Conservation (phyloP, 2,113 vertebrate species). For the Lasiurus cinereus region DNA sequence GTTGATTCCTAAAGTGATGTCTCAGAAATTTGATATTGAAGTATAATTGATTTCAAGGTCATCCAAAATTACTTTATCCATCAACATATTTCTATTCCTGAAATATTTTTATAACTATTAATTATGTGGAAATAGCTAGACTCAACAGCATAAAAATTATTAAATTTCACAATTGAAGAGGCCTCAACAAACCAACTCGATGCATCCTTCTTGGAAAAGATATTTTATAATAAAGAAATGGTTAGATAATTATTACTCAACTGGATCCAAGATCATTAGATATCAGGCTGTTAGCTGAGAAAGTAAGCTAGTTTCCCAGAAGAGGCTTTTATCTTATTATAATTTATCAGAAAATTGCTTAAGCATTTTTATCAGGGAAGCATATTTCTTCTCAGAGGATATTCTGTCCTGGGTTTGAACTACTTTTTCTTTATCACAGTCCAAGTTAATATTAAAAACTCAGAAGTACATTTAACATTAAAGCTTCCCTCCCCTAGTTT, state of each 20-base stretch:
- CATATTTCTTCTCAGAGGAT: constrained; percentile 5
- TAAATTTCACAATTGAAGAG: not conserved
- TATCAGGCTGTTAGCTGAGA: not conserved
- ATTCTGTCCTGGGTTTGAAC: not conserved
- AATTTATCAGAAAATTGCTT: constrained; percentile 60
- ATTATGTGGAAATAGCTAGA: constrained; percentile 2
- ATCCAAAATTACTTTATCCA: constrained; percentile 31
- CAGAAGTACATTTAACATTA: not conserved
- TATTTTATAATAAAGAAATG: not conserved
- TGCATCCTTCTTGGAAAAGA: not conserved
- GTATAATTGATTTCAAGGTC: constrained; percentile 11
- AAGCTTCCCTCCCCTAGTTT: not conserved
- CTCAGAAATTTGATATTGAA: constrained; percentile 16
- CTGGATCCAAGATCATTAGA: constrained; percentile 14
- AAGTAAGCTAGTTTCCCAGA: constrained; percentile 39
- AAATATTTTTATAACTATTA: constrained; percentile 20
- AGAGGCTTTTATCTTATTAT: constrained; percentile 1
- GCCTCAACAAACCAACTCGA: not conserved
- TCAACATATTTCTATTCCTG: constrained; percentile 8
- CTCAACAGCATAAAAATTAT: not conserved
- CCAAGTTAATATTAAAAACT: constrained; percentile 41
- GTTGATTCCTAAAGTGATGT: not conserved
- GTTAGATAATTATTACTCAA: constrained; percentile 32
- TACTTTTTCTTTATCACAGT: constrained; percentile 46
- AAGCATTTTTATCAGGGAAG: constrained; percentile 46